Conservation (phyloP, 2,888 invertebrate species). For the Cecidostiba fungosa region DNA sequence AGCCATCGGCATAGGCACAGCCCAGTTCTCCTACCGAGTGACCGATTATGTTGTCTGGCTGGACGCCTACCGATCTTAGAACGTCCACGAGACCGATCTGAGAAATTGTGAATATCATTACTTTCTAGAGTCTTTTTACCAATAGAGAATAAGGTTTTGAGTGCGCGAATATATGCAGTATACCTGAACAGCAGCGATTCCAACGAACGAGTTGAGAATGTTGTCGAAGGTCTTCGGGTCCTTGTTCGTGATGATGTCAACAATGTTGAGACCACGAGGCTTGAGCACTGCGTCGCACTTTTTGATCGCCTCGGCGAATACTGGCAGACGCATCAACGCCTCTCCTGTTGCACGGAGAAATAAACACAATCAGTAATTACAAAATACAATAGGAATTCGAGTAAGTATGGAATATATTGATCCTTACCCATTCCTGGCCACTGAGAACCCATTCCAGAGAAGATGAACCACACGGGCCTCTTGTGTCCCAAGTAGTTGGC, state of each 20-base stretch:
- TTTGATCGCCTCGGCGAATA: constrained; percentile 85
- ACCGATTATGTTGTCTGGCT: constrained; percentile 89
- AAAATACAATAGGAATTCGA: background rate
- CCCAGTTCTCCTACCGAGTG: constrained; percentile 97
- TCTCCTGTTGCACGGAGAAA: constrained; percentile 81
- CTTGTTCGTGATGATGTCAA: constrained; percentile 83
- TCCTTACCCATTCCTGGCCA: constrained; percentile 90
- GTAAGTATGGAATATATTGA: background rate
- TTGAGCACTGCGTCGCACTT: constrained; percentile 83
- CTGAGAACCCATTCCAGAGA: constrained; percentile 95
- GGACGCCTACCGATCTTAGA: constrained; percentile 83
- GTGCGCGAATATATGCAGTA: too few relatives aligned
- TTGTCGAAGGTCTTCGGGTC: constrained; percentile 84
- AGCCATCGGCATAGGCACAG: constrained; percentile 97
- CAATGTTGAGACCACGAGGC: constrained; percentile 84
- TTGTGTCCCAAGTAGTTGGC: constrained; percentile 81
- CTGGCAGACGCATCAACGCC: constrained; percentile 85
- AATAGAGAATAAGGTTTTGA: too few relatives aligned
- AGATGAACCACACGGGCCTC: constrained; percentile 92
- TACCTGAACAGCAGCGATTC: constrained; percentile 86
- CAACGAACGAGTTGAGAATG: constrained; percentile 87
- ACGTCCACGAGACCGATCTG: constrained; percentile 86
- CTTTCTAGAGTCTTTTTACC: background rate
- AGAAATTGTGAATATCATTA: background rate
- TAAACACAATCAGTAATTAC: background rate